phyloP scores from a whole-genome alignment of 2,888 invertebrate species.

The Ptilodon capucinus region DNA sequence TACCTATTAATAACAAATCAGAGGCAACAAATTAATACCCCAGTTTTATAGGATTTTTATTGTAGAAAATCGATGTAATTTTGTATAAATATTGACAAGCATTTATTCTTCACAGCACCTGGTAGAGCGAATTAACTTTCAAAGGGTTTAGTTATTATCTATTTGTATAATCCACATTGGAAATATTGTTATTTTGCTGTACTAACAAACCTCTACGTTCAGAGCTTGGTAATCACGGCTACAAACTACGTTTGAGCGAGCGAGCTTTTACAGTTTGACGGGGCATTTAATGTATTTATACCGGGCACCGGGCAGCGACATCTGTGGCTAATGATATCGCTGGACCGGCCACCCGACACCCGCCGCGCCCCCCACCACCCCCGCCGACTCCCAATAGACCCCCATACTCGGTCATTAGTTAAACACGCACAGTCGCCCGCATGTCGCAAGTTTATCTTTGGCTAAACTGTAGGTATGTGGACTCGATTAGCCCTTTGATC shows the following conservation, averaged over 20 bases:
- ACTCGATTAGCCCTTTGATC: constrained; percentile 83
- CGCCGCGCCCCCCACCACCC: constrained; percentile 23
- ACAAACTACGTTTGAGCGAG: constrained; percentile 53
- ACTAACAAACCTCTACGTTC: constrained; percentile 12
- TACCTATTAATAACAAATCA: constrained; percentile 2
- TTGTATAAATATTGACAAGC: no score
- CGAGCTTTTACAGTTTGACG: constrained; percentile 78
- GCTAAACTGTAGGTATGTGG: constrained; percentile 79
- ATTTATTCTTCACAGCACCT: no score
- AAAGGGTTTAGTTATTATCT: no score
- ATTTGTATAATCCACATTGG: no score
- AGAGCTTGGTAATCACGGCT: constrained; percentile 34
- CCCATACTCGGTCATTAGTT: constrained; percentile 81
- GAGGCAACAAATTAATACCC: no score
- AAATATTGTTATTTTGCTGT: no score
- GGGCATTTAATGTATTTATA: constrained; percentile 81
- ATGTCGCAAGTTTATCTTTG: constrained; percentile 82
- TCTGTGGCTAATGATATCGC: constrained; percentile 82
- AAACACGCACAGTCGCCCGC: constrained; percentile 81
- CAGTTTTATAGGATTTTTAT: no score
- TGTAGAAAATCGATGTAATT: no score
- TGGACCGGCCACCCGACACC: constrained; percentile 52
- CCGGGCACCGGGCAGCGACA: constrained; percentile 73
- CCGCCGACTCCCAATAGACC: constrained; percentile 39
- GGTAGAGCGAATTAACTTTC: no score